phyloP scores from a whole-genome alignment of 2,797 vertebrate species.

The Streptopelia turtur region DNA sequence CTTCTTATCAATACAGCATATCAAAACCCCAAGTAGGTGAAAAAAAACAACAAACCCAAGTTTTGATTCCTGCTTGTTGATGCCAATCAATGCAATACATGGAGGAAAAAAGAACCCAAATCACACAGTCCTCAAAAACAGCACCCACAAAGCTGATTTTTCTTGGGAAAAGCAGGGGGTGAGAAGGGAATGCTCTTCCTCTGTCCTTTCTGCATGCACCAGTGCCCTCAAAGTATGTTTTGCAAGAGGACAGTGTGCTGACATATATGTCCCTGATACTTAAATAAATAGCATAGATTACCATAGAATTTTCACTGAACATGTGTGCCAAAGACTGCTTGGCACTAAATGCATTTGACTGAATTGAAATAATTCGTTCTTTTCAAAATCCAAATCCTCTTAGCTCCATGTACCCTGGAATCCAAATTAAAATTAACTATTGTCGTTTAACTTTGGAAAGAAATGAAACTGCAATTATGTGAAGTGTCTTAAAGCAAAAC shows the following conservation, averaged over 20 bases:
- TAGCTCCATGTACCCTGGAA: neutral
- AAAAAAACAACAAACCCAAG: neutral
- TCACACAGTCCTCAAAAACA: neutral
- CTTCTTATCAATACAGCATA: neutral
- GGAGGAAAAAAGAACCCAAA: neutral
- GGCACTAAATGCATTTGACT: neutral
- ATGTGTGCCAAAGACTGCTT: constrained; percentile 24
- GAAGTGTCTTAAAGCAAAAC: constrained; percentile 9
- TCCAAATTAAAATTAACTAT: neutral
- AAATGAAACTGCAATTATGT: neutral
- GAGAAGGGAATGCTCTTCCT: neutral
- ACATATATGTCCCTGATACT: neutral
- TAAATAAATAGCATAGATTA: constrained; percentile 8
- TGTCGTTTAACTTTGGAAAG: constrained; percentile 10
- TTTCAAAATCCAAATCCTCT: constrained; percentile 22
- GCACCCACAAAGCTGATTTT: neutral
- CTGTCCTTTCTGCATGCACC: neutral
- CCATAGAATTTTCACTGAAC: constrained; percentile 4
- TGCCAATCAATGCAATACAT: neutral
- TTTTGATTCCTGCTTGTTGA: neutral
- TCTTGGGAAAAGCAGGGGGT: neutral
- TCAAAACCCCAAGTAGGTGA: neutral
- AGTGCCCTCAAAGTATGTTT: neutral
- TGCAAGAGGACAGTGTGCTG: neutral
- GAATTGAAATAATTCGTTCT: constrained; percentile 25